Percentiles rank a stretch among this genome's conserved stretches.
Conservation (phyloP, 2,113 vertebrate genomes). For the Gymnocephalus cernua region DNA sequence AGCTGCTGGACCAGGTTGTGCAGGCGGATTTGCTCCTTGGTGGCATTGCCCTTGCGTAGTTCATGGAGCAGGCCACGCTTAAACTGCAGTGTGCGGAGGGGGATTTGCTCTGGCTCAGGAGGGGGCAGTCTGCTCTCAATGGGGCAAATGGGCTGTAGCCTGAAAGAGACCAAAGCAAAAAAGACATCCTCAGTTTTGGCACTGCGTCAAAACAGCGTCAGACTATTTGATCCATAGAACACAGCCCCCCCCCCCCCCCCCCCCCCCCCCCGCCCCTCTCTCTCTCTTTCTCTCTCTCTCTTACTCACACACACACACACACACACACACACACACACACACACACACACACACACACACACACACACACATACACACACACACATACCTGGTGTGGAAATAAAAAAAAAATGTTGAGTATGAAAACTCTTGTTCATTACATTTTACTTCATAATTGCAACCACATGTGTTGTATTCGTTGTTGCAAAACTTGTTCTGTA, state of each 20-base stretch:
- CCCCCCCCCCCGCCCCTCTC: no score
- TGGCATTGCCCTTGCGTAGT: slow-evolving; percentile 90
- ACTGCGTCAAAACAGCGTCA: no score
- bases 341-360: neutral
- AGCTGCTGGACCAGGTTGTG: slow-evolving; percentile 94
- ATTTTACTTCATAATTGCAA: no score
- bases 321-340: slow-evolving; percentile 9
- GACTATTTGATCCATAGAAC: no score
- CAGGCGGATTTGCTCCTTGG: slow-evolving; percentile 90
- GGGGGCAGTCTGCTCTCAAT: slow-evolving; percentile 86
- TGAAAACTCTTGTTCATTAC: no score
- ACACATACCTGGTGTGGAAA: neutral
- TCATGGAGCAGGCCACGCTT: slow-evolving; percentile 91
- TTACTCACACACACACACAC: neutral
- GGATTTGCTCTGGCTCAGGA: slow-evolving; percentile 86
- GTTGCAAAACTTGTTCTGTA: no score
- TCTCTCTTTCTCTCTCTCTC: no score
- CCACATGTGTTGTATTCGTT: no score
- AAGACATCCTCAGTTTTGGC: neutral
- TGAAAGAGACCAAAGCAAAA: slow-evolving; percentile 68
- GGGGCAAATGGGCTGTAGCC: slow-evolving; percentile 92
- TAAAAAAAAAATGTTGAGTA: no score
- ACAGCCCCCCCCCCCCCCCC: no score
- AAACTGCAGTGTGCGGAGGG: slow-evolving; percentile 89
- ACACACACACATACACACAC: neutral